Evolutionary conservation across 2,113 vertebrate genomes (phyloP).

Genomic region (Catharus minimus): DNA sequence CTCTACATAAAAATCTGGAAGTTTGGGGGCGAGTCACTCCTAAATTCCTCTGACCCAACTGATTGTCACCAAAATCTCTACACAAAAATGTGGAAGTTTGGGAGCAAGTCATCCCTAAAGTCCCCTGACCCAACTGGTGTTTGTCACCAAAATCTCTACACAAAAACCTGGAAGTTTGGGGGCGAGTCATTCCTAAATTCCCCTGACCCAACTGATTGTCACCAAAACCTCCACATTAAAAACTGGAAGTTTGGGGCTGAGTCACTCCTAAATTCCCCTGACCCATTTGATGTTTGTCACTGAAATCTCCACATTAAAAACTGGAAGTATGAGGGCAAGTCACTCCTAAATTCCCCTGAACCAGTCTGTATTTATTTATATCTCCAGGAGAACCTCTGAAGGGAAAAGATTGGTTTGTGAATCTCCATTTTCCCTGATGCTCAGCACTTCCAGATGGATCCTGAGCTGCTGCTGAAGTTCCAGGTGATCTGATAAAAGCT

Average conservation of each 20-base stretch:
- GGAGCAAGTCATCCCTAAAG: too few species aligned
- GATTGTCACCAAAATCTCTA: too few species aligned
- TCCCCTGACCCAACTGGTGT: too few species aligned
- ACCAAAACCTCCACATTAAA: background rate
- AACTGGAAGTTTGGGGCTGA: too few species aligned
- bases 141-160: too few species aligned
- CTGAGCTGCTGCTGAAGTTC: background rate
- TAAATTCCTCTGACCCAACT: too few species aligned
- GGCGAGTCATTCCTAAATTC: too few species aligned
- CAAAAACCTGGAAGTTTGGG: too few species aligned
- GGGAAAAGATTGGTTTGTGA: background rate
- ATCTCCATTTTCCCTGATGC: rapidly evolving
- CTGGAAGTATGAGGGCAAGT: background rate
- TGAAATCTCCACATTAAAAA: background rate
- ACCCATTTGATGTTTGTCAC: background rate
- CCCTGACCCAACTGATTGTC: background rate
- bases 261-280: too few species aligned
- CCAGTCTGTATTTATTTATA: background rate
- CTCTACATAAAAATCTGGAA: too few species aligned
- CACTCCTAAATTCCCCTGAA: background rate
- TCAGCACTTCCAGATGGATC: background rate
- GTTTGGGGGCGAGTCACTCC: too few species aligned
- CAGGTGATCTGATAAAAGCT: background rate
- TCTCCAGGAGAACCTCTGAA: background rate
- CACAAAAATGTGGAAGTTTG: too few species aligned